Percentiles rank a stretch among this genome's conserved stretches.
These are phyloP conservation scores for Gasterosteus aculeatus DNA, from an alignment of 2,113 vertebrate species.

Conservation along the genomic window DNA sequence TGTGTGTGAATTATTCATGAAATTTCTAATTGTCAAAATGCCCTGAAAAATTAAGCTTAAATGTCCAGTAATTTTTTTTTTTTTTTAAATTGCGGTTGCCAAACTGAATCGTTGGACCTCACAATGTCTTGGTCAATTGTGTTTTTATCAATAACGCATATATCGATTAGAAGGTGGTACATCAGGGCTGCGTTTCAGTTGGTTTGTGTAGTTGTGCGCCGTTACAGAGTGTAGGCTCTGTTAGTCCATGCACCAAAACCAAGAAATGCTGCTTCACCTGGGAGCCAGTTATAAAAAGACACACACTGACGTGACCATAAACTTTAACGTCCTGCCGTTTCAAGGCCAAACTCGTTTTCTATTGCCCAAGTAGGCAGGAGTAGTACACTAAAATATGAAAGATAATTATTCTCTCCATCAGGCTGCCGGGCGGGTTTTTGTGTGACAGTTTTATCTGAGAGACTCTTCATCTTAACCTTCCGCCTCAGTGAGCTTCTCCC, in stretches of 20 bases:
- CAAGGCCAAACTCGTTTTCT: neutral
- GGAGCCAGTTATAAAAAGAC: conserved; percentile 19
- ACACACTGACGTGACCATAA: conserved; percentile 3
- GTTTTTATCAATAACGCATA: neutral
- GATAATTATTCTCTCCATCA: neutral
- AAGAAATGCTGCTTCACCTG: conserved; percentile 11
- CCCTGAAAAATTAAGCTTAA: neutral
- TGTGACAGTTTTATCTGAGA: conserved; percentile 40
- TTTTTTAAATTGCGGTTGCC: no score
- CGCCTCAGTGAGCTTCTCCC: neutral
- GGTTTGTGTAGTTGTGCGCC: neutral
- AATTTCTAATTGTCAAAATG: neutral
- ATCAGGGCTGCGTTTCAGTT: neutral
- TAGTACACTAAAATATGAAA: neutral
- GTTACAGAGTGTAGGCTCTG: neutral
- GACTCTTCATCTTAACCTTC: neutral
- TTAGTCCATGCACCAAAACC: conserved; percentile 6
- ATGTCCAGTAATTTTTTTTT: neutral
- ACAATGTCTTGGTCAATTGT: neutral
- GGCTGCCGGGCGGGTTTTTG: conserved; percentile 26
- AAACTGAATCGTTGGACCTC: neutral
- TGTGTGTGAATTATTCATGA: neutral
- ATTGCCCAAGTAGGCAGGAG: neutral
- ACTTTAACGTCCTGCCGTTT: conserved; percentile 28
- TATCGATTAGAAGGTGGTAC: neutral